Evolutionary conservation across 1,140 invertebrate genomes (phyloP), one percentile per base, ranked within the genome.

Genomic region (Diachasma alloeum): DNA sequence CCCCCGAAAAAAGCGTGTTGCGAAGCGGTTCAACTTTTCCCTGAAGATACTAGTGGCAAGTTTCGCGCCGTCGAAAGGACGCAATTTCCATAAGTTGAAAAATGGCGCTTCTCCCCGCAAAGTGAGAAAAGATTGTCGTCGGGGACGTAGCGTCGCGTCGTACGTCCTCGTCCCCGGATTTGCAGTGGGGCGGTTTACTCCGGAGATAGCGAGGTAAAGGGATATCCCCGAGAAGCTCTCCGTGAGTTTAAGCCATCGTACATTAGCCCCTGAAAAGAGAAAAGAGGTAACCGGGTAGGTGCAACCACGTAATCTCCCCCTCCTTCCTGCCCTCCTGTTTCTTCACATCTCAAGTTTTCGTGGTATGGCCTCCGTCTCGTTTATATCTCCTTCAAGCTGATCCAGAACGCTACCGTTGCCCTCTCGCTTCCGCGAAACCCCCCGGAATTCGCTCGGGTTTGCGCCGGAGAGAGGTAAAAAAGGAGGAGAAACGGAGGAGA

Each of bases 1-100:
- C 66, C 13, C n/a, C 26, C 26, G 31, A 5, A 68, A 68, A 68
- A 68, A 36, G 9, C 9, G 9, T 13, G 24, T 68, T 26, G 66
- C 36, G 10, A 31, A 68, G 15, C 66, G 36, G 66, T 68, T 68
- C 31, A 19, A 68, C n/a, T 37, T 68, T 37, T 73, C 74, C 74
- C 73, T 69, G 76, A 63, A 80, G 80, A 81, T 81, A 81, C 78
- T 75, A 31, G 76, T 75, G 76, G 13, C 78, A 79, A 83, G 80
- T 84, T 82, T 83, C 76, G 74, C 81, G 78, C 78, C 73, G 22
- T 26, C 80, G 78, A 78, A 81, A 74, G 78, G 79, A 78, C 74
- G 81, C 81, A 84, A 87, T 89, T 88, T 88, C 87, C 86, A 87
- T 88, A 87, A 85, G 84, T 87, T 87, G 85, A 87, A 83, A 84